Evolutionary conservation across 2,113 vertebrate genomes (phyloP), one percentile per base, ranked within the genome.

Genomic region (Himantopus leucocephalus): DNA sequence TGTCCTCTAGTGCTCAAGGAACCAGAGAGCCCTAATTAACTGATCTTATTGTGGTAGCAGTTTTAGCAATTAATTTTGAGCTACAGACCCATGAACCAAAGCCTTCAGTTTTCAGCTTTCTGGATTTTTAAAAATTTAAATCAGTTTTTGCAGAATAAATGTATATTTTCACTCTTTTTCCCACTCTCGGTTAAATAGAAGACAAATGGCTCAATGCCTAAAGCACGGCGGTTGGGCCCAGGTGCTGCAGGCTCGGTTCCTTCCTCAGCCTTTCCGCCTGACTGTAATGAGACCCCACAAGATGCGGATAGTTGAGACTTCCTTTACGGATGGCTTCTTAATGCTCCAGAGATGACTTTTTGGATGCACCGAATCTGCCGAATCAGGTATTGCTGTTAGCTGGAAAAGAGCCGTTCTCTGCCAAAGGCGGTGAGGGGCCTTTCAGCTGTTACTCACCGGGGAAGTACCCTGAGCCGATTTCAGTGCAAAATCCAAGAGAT

Each of bases 21-120:
- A 96, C 80, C 96, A 95, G 56, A 91, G 34, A 75, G 30, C 77
- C 90, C 91, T 96, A 95, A 96, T 96, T 97, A 96, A 94, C 77
- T 85, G 93, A 95, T 96, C 73, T 92, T 92, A 87, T 92, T 96
- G 93, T 95, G 62, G 85, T 60, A 94, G 87, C 84, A 94, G 91
- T 67, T 96, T 97, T 97, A 96, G 95, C 93, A 96, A 96, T 97
- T 96, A 97, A 96, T 95, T 96, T 89, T 97, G 84, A 96, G 91
- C 94, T 90, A 87, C 89, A 68, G 77, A 82, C 3, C 73, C 34
- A 60, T 95, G 94, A 95, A 85, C 91, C 14, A 39, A 75, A 92
- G 77, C 88, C 43, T 91, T 81, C 58, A 47, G 87, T 67, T 95
- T 96, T 94, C 91, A 92, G 89, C 93, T 72, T 92, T 94, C 76